Percentiles rank a stretch among this genome's conserved stretches.
These are phyloP conservation scores for Pocillopora grandis DNA, from an alignment of 92 coral and sea anemone species.

Conservation along the genomic window DNA sequence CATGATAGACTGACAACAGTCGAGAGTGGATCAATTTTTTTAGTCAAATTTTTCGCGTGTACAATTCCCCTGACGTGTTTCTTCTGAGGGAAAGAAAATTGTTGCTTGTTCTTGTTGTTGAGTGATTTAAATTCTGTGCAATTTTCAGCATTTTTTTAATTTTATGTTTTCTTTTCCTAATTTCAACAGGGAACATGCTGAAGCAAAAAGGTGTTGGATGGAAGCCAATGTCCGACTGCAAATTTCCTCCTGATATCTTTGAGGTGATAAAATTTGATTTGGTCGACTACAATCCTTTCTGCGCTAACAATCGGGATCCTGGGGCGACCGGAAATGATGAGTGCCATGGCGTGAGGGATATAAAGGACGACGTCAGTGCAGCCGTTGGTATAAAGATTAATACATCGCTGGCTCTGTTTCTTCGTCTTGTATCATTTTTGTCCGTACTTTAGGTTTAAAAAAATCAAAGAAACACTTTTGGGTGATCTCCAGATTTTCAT, in stretches of 20 bases:
- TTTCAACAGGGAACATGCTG: constrained; percentile 14
- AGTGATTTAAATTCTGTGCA: too few species aligned
- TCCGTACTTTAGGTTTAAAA: not conserved
- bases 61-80: not conserved
- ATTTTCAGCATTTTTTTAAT: too few species aligned
- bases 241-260: not conserved
- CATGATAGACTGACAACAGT: not conserved
- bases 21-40: not conserved
- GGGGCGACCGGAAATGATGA: constrained; percentile 22
- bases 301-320: constrained; percentile 13
- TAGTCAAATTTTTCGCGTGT: not conserved
- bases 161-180: not conserved
- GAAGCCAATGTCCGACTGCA: constrained; percentile 6
- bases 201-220: constrained; percentile 27
- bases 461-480: not conserved
- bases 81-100: not conserved
- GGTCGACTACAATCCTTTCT: constrained; percentile 38
- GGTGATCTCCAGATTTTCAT: not conserved
- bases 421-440: not conserved
- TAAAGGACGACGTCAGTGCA: not conserved
- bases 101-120: too few species aligned
- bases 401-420: not conserved
- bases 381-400: not conserved
- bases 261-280: not conserved
- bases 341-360: constrained; percentile 4